Evolutionary conservation across 1,140 invertebrate genomes (phyloP).

Genomic region (Rhynchophorus ferrugineus): DNA sequence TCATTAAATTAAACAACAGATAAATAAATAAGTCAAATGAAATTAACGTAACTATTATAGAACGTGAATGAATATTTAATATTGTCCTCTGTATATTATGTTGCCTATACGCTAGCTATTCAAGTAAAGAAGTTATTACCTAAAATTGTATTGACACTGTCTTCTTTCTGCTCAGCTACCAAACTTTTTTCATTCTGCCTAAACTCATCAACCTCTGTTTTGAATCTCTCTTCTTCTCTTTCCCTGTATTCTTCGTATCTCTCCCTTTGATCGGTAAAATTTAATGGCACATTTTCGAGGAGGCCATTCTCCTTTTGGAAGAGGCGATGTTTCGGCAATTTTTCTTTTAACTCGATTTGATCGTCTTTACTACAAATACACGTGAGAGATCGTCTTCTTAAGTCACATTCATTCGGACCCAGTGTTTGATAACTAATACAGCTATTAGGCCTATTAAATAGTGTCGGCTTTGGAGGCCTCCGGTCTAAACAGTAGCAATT

Average conservation of each 20-base stretch:
- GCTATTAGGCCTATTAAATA: constrained; percentile 14
- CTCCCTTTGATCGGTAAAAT: constrained; percentile 14
- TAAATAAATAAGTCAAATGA: neutral
- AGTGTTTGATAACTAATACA: constrained; percentile 10
- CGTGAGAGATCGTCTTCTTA: constrained; percentile 3
- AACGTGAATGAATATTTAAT: no score
- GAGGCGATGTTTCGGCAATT: neutral
- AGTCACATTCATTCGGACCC: neutral
- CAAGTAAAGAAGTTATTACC: no score
- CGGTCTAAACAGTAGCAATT: constrained; percentile 20
- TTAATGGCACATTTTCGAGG: neutral
- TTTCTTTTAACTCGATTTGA: neutral
- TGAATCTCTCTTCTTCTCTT: constrained; percentile 1
- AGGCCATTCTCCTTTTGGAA: neutral
- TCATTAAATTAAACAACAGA: neutral
- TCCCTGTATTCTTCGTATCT: constrained; percentile 17
- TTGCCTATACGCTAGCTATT: no score
- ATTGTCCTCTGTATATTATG: no score
- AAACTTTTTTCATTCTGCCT: neutral
- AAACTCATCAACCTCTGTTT: neutral
- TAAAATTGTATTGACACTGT: constrained; percentile 6
- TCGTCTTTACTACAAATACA: constrained; percentile 8
- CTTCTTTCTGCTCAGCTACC: neutral
- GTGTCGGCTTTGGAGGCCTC: constrained; percentile 15
- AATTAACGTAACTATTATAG: neutral